Percentiles rank a stretch among this genome's conserved stretches.
Evolutionary conservation across 53 echinoderm and acorn worm genomes (phyloP).

Genomic region (Echinarachnius parma): DNA sequence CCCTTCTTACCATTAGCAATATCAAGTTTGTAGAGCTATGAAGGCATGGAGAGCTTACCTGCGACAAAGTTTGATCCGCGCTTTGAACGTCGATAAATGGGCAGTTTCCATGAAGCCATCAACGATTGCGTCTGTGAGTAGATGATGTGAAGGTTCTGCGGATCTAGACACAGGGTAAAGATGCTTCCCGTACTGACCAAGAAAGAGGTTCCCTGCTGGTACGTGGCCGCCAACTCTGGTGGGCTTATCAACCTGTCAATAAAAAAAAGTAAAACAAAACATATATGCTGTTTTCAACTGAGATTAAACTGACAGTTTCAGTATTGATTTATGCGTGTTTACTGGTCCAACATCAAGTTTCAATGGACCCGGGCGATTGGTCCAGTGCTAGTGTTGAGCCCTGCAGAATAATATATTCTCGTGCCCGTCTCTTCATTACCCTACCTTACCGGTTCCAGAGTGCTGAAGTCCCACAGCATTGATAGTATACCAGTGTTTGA

Average conservation of each 20-base stretch:
- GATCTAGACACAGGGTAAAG: constrained; percentile 79
- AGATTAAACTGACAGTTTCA: no score
- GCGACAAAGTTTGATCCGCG: constrained; percentile 95
- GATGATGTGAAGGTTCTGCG: constrained; percentile 67
- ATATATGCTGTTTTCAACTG: no score
- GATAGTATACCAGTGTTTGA: constrained; percentile 82
- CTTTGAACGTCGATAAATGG: constrained; percentile 76
- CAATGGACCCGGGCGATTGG: no score
- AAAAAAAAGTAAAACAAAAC: no score
- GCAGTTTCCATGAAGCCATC: constrained; percentile 78
- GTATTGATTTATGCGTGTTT: no score
- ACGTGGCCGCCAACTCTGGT: constrained; percentile 30
- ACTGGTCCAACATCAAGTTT: no score
- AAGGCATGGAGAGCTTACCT: no score
- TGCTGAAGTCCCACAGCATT: constrained; percentile 82
- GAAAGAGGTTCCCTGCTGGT: constrained; percentile 25
- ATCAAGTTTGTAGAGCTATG: no score
- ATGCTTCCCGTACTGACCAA: constrained; percentile 61
- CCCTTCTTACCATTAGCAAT: no score
- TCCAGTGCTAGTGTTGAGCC: no score
- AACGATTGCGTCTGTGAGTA: constrained; percentile 75
- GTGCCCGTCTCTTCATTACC: no score
- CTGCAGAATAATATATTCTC: no score
- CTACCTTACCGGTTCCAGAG: constrained; percentile 70
- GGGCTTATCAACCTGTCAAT: constrained; percentile 30